phyloP scores from a whole-genome alignment of 2,113 vertebrate genomes.

The Gadus chalcogrammus region DNA sequence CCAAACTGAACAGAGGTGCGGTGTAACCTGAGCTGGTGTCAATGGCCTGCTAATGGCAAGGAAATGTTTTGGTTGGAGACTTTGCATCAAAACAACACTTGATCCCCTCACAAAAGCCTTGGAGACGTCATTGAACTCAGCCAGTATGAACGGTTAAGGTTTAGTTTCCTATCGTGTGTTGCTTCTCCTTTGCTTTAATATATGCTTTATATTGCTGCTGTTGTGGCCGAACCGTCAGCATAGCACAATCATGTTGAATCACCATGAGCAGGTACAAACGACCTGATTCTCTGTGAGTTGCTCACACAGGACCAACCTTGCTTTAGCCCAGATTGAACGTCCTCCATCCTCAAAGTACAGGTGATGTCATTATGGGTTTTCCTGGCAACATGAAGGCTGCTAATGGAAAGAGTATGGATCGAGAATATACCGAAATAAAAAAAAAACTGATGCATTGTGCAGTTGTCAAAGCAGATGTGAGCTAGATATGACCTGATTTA shows the following conservation, averaged over 20 bases:
- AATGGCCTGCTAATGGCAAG: constrained; percentile 16
- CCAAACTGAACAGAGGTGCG: constrained; percentile 21
- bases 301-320: constrained; percentile 8
- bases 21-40: constrained; percentile 23
- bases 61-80: constrained; percentile 23
- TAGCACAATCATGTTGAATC: no score
- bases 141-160: no score
- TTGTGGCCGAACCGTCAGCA: no score
- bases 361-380: constrained; percentile 27
- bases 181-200: no score
- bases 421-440: constrained; percentile 21
- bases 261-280: no score
- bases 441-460: constrained; percentile 32
- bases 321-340: constrained; percentile 33
- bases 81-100: constrained; percentile 36
- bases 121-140: neutral
- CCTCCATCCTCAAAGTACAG: constrained; percentile 16
- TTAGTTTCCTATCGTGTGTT: no score
- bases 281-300: no score
- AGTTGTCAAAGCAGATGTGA: constrained; percentile 52
- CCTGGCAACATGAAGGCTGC: constrained; percentile 10
- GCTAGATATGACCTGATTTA: constrained; percentile 57
- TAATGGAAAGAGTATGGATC: constrained; percentile 18
- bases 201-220: no score
- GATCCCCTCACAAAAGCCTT: constrained; percentile 12